phyloP scores from a whole-genome alignment of 2,113 vertebrate genomes.

The Leptobrachium ailaonicum region DNA sequence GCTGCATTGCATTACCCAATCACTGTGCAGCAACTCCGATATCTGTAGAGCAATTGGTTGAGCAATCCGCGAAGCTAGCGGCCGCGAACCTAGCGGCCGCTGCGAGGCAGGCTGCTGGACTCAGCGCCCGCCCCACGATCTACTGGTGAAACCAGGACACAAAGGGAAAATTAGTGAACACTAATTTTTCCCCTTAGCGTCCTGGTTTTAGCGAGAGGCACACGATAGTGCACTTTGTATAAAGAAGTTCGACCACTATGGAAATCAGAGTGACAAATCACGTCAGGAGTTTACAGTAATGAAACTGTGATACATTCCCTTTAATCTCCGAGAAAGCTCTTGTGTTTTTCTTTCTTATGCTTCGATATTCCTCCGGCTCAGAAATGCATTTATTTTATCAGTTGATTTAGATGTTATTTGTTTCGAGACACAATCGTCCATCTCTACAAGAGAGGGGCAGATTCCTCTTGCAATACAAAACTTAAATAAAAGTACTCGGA shows the following conservation, averaged over 20 bases:
- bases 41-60: too few species aligned
- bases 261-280: neutral
- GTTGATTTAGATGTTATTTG: conserved; percentile 38
- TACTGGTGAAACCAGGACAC: too few species aligned
- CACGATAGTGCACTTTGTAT: too few species aligned
- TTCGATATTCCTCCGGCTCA: conserved; percentile 3
- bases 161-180: too few species aligned
- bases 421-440: conserved; percentile 27
- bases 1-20: too few species aligned
- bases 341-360: neutral
- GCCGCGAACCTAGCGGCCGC: too few species aligned
- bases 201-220: too few species aligned
- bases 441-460: conserved; percentile 28
- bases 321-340: neutral
- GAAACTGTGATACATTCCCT: neutral
- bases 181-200: too few species aligned
- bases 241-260: neutral
- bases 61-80: too few species aligned
- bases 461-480: conserved; percentile 31
- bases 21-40: too few species aligned
- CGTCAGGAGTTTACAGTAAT: neutral
- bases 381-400: conserved; percentile 46
- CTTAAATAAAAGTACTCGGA: conserved; percentile 20
- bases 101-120: too few species aligned
- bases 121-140: too few species aligned